These are phyloP conservation scores for Halictus ligatus DNA, from an alignment of 2,888 invertebrate genomes.

Conservation along the genomic window DNA sequence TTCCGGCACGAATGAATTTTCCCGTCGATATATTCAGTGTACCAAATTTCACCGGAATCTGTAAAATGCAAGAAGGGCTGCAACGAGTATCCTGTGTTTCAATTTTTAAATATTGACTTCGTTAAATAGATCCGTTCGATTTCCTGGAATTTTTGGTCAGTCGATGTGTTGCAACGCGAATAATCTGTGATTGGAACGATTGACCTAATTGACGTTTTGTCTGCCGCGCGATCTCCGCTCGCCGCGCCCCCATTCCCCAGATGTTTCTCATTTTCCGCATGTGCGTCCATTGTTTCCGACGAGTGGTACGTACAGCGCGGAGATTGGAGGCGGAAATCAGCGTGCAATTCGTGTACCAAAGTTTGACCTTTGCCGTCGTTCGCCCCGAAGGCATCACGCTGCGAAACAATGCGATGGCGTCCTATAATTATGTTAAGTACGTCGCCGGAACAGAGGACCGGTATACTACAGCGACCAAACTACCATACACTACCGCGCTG, in stretches of 20 bases:
- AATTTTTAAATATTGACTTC: background rate
- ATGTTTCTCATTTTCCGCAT: slow-evolving; percentile 29
- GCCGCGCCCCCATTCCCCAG: background rate
- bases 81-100: background rate
- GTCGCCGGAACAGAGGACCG: slow-evolving; percentile 72
- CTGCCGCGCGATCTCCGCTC: too few species aligned
- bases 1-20: too few species aligned
- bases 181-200: slow-evolving; percentile 32
- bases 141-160: background rate
- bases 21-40: too few species aligned
- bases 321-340: slow-evolving; percentile 44
- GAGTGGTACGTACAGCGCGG: slow-evolving; percentile 2
- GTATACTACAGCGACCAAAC: slow-evolving; percentile 67
- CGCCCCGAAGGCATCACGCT: slow-evolving; percentile 64
- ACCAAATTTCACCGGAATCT: too few species aligned
- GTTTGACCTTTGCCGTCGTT: slow-evolving; percentile 63
- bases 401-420: slow-evolving; percentile 66
- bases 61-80: too few species aligned
- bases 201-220: slow-evolving; percentile 19
- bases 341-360: slow-evolving; percentile 47
- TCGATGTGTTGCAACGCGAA: background rate
- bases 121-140: background rate
- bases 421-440: slow-evolving; percentile 81
- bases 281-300: slow-evolving; percentile 33
- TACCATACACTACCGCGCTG: slow-evolving; percentile 56